Evolutionary conservation across 2,797 vertebrate species (phyloP), one percentile per base, ranked within the genome.

Genomic region (Platyrinchus mystaceus): DNA sequence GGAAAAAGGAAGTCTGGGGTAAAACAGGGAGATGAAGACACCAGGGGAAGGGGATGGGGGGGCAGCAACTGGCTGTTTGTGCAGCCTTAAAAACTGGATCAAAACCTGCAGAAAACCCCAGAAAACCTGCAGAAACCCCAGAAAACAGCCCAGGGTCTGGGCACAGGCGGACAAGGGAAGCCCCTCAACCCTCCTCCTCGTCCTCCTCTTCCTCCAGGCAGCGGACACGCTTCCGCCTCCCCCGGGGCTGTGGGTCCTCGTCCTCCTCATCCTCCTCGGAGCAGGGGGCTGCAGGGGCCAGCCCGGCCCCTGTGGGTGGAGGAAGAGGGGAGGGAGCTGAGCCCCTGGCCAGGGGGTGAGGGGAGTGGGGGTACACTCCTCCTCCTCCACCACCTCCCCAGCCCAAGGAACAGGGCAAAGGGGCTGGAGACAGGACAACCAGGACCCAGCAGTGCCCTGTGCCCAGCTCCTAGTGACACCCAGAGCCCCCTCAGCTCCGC

Each of bases 161-260:
- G 34, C 43, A 12, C 6, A 39, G 39, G 19, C 3, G 32, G 27
- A 22, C 4, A 21, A 1, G 14, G 10, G 27, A 17, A 44, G 22
- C 23, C 16, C 34, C n/a, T 95, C 56, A 95, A 12, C 97, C 98
- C 5, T 73, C 94, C 19, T 43, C 94, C 39, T 98, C 98, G 6
- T 95, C 91, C 12, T 94, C 89, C 1, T 98, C 98, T 46, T 98
- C 98, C 37, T 98, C 93, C 46, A 98, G 88, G 2, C 89, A 96
- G 73, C 90, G 96, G 47, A 94, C 79, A 6, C 98, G 97, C 74
- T 98, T 97, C 44, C 98, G 68, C 98, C 98, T 59, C 95, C 95
- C 21, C 96, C 90, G 41, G 97, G 79, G 96, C 97, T 36, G 98
- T 0, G 89, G 79, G 93, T 76, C 94, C 1, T 94, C 59, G 3